Percentiles rank a stretch among this genome's conserved stretches.
Conservation (phyloP, 92 coral and sea anemone species). For the Phenganax stokvisi region DNA sequence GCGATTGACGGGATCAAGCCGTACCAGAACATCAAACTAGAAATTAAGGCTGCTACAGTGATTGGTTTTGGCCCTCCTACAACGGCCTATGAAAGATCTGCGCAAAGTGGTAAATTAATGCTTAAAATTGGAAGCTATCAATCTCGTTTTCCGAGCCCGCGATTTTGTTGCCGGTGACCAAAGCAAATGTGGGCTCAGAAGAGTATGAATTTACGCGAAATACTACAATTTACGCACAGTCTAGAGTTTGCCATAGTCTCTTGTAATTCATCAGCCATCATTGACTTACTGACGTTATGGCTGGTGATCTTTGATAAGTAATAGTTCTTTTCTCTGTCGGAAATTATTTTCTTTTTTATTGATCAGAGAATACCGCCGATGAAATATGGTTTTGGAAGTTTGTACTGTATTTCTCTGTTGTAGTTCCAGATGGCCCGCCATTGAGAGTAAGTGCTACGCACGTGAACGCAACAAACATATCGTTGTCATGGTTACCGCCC, state of each 20-base stretch:
- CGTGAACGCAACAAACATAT: neutral
- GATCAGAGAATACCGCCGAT: neutral
- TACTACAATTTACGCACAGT: too few species aligned
- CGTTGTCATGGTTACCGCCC: conserved; percentile 15
- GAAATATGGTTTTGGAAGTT: neutral
- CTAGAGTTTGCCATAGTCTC: too few species aligned
- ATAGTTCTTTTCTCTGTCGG: too few species aligned
- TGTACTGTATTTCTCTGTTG: neutral
- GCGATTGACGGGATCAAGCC: neutral
- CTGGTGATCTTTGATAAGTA: too few species aligned
- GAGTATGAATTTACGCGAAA: neutral
- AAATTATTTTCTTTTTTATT: too few species aligned
- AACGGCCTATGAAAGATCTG: neutral
- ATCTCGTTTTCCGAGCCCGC: too few species aligned
- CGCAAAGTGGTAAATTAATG: neutral
- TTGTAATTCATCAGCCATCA: too few species aligned
- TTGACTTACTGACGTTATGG: too few species aligned
- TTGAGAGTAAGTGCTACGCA: neutral
- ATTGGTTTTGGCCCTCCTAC: conserved; percentile 27
- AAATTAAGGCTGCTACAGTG: conserved; percentile 17
- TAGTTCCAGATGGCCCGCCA: conserved; percentile 14
- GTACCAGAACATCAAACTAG: neutral
- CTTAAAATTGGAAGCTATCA: too few species aligned
- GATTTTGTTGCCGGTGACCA: too few species aligned
- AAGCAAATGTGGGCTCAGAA: neutral